phyloP scores from a whole-genome alignment of 2,888 invertebrate genomes.

The Standfussiana lucernea region DNA sequence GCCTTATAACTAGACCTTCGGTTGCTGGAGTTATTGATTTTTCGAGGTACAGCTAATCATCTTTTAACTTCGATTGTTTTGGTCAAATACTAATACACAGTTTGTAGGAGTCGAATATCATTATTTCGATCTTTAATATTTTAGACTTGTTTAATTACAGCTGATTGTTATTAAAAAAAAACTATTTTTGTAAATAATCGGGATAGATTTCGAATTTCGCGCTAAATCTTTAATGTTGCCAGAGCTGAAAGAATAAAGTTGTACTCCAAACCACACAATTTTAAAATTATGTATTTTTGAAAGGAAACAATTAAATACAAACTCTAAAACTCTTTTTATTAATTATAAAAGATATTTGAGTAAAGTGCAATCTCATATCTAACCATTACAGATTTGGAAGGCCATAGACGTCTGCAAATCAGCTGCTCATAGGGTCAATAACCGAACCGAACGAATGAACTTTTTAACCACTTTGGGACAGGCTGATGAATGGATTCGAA shows the following conservation, averaged over 20 bases:
- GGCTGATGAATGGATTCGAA: conserved; percentile 62
- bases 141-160: neutral
- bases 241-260: neutral
- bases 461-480: conserved; percentile 60
- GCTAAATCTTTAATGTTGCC: conserved; percentile 45
- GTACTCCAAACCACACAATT: too few relatives aligned
- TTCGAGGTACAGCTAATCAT: conserved; percentile 33
- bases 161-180: neutral
- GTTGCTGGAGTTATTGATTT: conserved; percentile 73
- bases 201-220: conserved; percentile 43
- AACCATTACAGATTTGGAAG: conserved; percentile 5
- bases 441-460: conserved; percentile 69
- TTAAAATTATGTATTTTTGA: neutral
- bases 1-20: conserved; percentile 57
- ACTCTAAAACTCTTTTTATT: neutral
- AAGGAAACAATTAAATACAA: neutral
- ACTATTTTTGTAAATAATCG: neutral
- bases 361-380: neutral
- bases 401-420: conserved; percentile 49
- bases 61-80: neutral
- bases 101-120: neutral
- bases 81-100: neutral
- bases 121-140: neutral
- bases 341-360: neutral
- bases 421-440: conserved; percentile 74